Conservation (phyloP, 2,797 vertebrate species). For the Monodelphis domestica region DNA sequence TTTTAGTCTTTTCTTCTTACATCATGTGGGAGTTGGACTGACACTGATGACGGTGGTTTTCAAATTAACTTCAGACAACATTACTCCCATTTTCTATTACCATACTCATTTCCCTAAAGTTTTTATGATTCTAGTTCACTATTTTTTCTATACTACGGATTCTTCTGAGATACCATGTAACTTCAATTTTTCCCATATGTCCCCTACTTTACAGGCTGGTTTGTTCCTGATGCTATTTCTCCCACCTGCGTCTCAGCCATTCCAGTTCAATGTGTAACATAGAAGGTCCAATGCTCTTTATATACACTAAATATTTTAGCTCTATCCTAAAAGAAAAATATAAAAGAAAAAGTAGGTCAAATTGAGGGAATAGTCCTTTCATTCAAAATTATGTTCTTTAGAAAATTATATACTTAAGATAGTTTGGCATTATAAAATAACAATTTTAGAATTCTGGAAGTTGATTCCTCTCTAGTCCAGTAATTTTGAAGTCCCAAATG, state of each 20-base stretch:
- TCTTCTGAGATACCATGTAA: neutral
- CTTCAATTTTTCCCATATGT: neutral
- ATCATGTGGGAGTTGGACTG: neutral
- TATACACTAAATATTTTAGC: neutral
- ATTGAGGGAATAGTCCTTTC: neutral
- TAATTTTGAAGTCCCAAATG: neutral
- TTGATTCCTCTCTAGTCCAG: neutral
- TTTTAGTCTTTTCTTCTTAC: neutral
- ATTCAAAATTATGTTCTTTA: neutral
- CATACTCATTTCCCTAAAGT: too few relatives aligned
- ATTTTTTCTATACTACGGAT: neutral
- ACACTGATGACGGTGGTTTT: neutral
- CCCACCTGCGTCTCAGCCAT: neutral
- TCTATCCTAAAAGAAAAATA: neutral
- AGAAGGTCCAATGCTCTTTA: neutral
- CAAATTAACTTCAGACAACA: neutral
- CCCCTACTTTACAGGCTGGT: neutral
- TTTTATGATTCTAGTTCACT: neutral
- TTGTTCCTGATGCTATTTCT: neutral
- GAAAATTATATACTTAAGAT: neutral
- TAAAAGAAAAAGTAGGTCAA: neutral
- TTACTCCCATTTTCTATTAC: neutral
- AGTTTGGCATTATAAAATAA: neutral
- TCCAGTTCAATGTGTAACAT: neutral
- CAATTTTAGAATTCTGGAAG: neutral